Evolutionary conservation across 2,113 vertebrate genomes (phyloP), one percentile per base, ranked within the genome.

Genomic region (Ammodytes marinus): DNA sequence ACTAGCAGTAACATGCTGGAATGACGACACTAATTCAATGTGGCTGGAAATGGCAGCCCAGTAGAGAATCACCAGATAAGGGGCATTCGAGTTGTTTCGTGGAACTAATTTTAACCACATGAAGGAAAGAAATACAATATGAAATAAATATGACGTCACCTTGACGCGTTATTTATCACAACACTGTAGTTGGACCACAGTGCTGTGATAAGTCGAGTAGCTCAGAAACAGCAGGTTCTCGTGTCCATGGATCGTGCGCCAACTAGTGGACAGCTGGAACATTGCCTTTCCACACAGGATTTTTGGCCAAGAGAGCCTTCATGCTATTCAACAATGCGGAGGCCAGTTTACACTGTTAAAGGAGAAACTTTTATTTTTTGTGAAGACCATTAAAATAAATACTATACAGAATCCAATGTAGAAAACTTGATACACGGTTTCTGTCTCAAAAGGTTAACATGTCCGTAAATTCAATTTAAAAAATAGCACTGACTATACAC

Each of bases 371-470:
- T 95, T 94, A 94, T 95, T 95, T 92, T 49, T 54, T 63, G 93
- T 68, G 85, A 94, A 95, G 94, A 95, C 93, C 93, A 94, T 94
- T 95, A 94, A 95, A 96, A 96, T 95, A 96, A 96, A 96, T 96
- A 96, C 95, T 96, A 94, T 95, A 95, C 95, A 96, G 95, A 95
- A 95, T 92, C 92, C 94, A 95, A 95, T 96, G 95, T 96, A 95
- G 91, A 95, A 96, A 95, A 95, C 55, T 92, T 92, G 88, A 92
- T 94, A 95, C 94, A 95, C 86, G 49, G 93, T 90, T 94, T 94
- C 95, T 93, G 94, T 94, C 86, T 93, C 77, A 91, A 95, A 94
- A 91, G 84, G 89, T 93, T 89, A 94, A 95, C 88, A 92, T 90
- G 84, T 89, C 76, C 86, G 88, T 93, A 92, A 90, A 92, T 88